A percentile compares a stretch with the other conserved stretches of the same genome.
Evolutionary conservation across 2,113 vertebrate species (phyloP).

Genomic region (Eupsittula cactorum): DNA sequence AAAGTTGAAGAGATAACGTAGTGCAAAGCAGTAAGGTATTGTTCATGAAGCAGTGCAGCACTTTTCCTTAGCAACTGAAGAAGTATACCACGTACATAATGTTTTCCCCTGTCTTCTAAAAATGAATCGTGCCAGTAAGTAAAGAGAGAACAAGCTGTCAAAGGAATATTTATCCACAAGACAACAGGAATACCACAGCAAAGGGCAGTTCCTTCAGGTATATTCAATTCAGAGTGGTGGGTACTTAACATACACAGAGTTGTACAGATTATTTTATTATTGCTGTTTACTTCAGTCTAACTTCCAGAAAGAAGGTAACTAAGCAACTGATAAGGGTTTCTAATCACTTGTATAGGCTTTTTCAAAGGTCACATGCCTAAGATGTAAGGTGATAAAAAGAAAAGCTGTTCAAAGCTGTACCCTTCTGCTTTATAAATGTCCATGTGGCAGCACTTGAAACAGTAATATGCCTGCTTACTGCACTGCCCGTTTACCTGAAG

Average conservation of each 20-base stretch:
- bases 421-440: not conserved
- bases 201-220: not conserved
- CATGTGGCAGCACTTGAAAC: not conserved
- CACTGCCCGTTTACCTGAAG: not conserved
- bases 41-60: not conserved
- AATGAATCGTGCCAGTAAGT: not conserved
- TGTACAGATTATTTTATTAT: not conserved
- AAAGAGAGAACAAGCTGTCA: not conserved
- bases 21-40: not conserved
- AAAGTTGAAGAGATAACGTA: not conserved
- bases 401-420: not conserved
- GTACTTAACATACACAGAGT: not conserved
- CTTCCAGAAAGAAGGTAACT: not conserved
- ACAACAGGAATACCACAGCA: not conserved
- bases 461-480: not conserved
- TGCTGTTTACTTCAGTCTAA: not conserved
- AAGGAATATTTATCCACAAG: not conserved
- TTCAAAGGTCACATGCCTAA: not conserved
- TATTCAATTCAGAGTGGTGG: not conserved
- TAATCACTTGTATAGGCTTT: not conserved
- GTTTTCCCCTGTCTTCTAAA: not conserved
- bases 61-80: not conserved
- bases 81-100: not conserved
- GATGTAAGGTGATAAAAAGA: not conserved
- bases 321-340: not conserved